Evolutionary conservation across 2,888 invertebrate species (phyloP).

Genomic region (Hydraecia micacea): DNA sequence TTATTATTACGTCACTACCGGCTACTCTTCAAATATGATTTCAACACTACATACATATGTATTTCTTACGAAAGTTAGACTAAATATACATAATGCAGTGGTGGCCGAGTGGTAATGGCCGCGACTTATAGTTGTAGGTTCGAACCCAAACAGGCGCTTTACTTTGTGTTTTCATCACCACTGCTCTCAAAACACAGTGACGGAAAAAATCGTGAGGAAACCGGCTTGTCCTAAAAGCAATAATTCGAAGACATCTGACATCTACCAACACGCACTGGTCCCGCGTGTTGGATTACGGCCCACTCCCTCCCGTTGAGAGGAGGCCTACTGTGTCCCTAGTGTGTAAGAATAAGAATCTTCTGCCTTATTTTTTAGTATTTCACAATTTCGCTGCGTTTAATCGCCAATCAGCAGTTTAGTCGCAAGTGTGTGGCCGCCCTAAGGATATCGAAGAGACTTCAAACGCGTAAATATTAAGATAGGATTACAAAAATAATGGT

Average conservation of each 20-base stretch:
- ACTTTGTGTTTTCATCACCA: too few relatives aligned
- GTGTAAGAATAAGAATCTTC: background rate
- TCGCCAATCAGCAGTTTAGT: background rate
- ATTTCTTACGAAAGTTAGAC: constrained; percentile 27
- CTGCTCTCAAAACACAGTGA: too few relatives aligned
- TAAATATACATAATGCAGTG: background rate
- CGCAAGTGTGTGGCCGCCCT: constrained; percentile 17
- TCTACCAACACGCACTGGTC: too few relatives aligned
- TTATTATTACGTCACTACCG: constrained; percentile 25
- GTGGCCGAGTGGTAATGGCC: background rate
- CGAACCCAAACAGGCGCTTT: too few relatives aligned
- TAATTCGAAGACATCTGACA: too few relatives aligned
- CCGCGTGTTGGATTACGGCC: too few relatives aligned
- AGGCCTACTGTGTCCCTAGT: background rate
- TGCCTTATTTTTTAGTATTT: background rate
- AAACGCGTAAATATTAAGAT: constrained; percentile 8
- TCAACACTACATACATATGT: constrained; percentile 1
- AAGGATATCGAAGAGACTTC: constrained; percentile 24
- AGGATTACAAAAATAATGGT: background rate
- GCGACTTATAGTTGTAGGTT: too few relatives aligned
- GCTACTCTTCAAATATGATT: constrained; percentile 5
- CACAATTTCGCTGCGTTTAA: background rate
- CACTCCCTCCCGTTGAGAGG: too few relatives aligned
- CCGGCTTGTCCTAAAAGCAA: too few relatives aligned
- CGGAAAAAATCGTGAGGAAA: too few relatives aligned